Evolutionary conservation across 1,140 invertebrate species (phyloP).

Genomic region (Tachypleus tridentatus): DNA sequence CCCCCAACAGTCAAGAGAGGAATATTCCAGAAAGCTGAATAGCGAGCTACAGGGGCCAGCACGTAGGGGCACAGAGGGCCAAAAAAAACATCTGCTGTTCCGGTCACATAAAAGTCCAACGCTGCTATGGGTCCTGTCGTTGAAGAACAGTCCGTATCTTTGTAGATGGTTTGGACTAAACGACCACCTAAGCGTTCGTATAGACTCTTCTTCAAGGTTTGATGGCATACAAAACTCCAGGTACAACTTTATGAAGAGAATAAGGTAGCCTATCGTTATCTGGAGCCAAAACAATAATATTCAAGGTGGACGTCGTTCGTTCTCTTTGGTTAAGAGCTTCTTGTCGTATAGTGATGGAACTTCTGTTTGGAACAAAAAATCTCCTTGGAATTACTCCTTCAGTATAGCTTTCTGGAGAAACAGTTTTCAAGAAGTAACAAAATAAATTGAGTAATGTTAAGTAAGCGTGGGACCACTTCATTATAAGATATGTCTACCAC

Average conservation of each 20-base stretch:
- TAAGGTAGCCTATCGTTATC: conserved; percentile 47
- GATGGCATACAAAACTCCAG: conserved; percentile 58
- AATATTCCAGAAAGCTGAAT: conserved; percentile 73
- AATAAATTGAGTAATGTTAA: no score
- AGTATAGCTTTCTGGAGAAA: no score
- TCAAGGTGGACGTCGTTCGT: neutral
- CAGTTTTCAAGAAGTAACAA: no score
- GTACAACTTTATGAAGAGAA: conserved; percentile 53
- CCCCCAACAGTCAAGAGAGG: conserved; percentile 75
- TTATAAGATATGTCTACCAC: no score
- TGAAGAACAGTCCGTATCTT: conserved; percentile 64
- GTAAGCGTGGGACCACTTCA: no score
- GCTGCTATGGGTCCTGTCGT: conserved; percentile 60
- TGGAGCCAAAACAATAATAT: conserved; percentile 53
- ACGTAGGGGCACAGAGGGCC: conserved; percentile 86
- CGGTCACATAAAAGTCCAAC: conserved; percentile 54
- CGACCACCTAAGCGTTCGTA: no score
- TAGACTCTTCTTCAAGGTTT: conserved; percentile 28
- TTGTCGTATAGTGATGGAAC: no score
- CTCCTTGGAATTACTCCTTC: no score
- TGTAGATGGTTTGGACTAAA: conserved; percentile 32
- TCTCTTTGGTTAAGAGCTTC: no score
- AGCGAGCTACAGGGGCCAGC: conserved; percentile 74
- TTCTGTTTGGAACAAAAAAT: no score
- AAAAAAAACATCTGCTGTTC: conserved; percentile 62